Conservation (phyloP, 2,113 vertebrate species). For the Callipepla californica region DNA sequence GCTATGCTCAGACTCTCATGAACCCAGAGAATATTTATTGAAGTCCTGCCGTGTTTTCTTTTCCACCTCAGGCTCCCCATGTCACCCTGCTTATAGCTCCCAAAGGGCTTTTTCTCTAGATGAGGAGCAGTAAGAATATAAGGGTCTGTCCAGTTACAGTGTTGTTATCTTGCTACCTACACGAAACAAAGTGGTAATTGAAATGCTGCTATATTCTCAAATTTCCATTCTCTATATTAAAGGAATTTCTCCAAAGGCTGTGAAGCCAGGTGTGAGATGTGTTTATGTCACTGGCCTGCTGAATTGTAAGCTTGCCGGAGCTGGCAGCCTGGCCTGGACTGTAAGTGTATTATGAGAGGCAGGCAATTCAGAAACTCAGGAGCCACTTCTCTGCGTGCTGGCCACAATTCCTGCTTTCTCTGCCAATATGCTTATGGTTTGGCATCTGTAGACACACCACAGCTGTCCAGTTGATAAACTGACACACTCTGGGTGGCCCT, state of each 20-base stretch:
- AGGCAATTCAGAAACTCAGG: slow-evolving; percentile 69
- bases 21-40: neutral
- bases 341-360: slow-evolving; percentile 33
- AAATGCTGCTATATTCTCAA: neutral
- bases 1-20: neutral
- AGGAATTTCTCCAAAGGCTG: neutral
- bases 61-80: neutral
- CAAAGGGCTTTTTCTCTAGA: neutral
- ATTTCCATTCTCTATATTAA: neutral
- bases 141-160: neutral
- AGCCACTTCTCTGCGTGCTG: slow-evolving; percentile 70
- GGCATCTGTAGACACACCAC: slow-evolving; percentile 69
- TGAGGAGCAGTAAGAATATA: neutral
- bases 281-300: slow-evolving; percentile 28
- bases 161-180: neutral
- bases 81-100: neutral
- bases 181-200: neutral
- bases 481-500: slow-evolving; percentile 74
- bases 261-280: neutral
- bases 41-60: neutral
- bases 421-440: slow-evolving; percentile 76
- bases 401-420: slow-evolving; percentile 54
- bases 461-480: slow-evolving; percentile 78
- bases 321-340: slow-evolving; percentile 16
- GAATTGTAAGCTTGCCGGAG: neutral